phyloP scores from a whole-genome alignment of 1,140 invertebrate species.

The Hylaeus volcanicus region DNA sequence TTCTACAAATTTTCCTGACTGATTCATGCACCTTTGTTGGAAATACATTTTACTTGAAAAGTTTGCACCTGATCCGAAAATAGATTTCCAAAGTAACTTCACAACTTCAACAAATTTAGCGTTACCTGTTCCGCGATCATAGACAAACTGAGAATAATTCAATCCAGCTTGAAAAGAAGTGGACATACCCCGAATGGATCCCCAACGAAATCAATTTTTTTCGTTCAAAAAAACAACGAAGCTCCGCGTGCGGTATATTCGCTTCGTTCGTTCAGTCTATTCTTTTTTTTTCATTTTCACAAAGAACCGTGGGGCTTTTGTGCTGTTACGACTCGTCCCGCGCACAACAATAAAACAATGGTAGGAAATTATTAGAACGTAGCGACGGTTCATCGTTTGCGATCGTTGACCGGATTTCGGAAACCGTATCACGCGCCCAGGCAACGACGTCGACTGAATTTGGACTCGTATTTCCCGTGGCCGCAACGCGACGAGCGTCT shows the following conservation, averaged over 20 bases:
- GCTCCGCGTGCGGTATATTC: background rate
- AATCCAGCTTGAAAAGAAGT: background rate
- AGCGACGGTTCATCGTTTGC: background rate
- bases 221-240: background rate
- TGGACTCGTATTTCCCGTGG: conserved; percentile 11
- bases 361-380: conserved; percentile 25
- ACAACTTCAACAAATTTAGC: too few relatives aligned
- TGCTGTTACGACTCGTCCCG: background rate
- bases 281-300: background rate
- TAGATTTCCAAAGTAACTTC: too few relatives aligned
- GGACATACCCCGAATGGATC: too few relatives aligned
- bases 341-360: conserved; percentile 16
- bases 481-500: conserved; percentile 4
- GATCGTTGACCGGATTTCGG: conserved; percentile 22
- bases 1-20: too few relatives aligned
- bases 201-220: background rate
- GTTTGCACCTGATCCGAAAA: too few relatives aligned
- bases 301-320: background rate
- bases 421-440: conserved; percentile 7
- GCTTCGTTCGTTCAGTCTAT: background rate
- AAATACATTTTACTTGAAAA: too few relatives aligned
- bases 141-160: background rate
- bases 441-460: conserved; percentile 28
- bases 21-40: too few relatives aligned
- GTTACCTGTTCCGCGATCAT: too few relatives aligned